A percentile compares a stretch with the other conserved stretches of the same genome.
These are phyloP conservation scores for Strix uralensis DNA, from an alignment of 2,113 vertebrate genomes.

Conservation along the genomic window DNA sequence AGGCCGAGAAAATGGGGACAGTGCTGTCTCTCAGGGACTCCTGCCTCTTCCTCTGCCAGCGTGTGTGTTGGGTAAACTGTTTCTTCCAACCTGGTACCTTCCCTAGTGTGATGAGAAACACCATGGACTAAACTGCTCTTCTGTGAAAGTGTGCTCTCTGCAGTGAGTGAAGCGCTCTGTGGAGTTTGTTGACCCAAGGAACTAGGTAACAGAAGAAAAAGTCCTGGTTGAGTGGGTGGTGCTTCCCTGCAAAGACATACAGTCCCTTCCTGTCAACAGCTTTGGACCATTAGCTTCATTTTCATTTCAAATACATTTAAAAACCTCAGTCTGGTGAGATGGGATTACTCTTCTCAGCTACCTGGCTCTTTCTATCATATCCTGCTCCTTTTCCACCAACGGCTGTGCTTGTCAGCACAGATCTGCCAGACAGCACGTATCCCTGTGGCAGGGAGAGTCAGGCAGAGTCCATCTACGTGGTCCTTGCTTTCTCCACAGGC, in stretches of 20 bases:
- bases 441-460: background rate
- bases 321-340: background rate
- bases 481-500: background rate
- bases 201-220: background rate
- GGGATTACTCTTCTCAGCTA: background rate
- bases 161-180: background rate
- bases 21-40: background rate
- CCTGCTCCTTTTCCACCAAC: background rate
- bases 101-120: background rate
- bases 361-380: background rate
- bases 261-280: background rate
- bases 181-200: background rate
- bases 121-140: background rate
- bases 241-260: background rate
- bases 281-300: background rate
- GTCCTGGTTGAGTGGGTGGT: background rate
- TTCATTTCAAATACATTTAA: background rate
- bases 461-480: background rate
- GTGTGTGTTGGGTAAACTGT: background rate
- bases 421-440: background rate
- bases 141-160: background rate
- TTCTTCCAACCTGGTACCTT: background rate
- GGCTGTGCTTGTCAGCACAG: background rate
- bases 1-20: background rate
- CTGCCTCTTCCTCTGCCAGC: background rate